phyloP scores from a whole-genome alignment of 2,888 invertebrate genomes.

The Epistrophe eligans region DNA sequence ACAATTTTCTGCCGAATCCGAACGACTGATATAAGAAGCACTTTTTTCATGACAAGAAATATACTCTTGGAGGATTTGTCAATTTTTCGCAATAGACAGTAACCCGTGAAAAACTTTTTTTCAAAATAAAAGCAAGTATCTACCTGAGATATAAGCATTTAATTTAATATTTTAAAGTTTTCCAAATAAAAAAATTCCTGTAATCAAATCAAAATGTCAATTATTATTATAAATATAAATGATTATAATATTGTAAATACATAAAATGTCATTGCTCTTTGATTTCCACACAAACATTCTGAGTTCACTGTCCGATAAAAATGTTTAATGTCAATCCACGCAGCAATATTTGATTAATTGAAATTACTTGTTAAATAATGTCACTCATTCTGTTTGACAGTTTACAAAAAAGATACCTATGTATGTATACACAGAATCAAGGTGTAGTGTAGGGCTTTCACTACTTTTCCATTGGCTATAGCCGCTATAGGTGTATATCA shows the following conservation, averaged over 20 bases:
- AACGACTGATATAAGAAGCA: too few relatives aligned
- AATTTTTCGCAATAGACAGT: too few relatives aligned
- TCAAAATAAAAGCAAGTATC: too few relatives aligned
- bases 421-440: background rate
- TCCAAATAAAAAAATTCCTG: background rate
- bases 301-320: background rate
- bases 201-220: background rate
- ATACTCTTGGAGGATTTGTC: too few relatives aligned
- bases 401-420: conserved; percentile 4
- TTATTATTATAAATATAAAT: background rate
- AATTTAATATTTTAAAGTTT: too few relatives aligned
- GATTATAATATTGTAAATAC: background rate
- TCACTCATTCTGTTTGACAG: conserved; percentile 21
- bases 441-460: background rate
- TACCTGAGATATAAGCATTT: too few relatives aligned
- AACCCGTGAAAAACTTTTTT: too few relatives aligned
- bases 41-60: too few relatives aligned
- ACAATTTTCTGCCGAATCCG: too few relatives aligned
- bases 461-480: background rate
- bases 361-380: conserved; percentile 25
- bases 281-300: background rate
- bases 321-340: conserved; percentile 4
- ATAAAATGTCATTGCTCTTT: background rate
- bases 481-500: background rate
- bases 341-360: conserved; percentile 1